phyloP scores from a whole-genome alignment of 1,140 invertebrate species.

The Hypsibius dujardini region DNA sequence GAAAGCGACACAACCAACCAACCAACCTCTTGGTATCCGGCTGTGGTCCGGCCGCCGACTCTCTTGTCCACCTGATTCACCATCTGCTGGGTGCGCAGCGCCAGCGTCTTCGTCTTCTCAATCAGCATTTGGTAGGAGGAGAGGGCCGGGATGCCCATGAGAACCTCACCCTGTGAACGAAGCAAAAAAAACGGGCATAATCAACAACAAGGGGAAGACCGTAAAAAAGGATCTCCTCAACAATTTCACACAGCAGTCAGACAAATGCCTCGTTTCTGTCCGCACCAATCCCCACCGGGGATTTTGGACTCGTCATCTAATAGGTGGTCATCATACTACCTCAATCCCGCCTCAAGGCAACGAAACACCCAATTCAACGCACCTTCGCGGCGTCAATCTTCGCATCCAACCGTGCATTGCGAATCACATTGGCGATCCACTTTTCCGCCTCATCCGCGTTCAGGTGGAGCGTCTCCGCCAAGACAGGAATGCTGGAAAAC shows the following conservation, averaged over 20 bases:
- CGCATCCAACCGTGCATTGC: constrained; percentile 88
- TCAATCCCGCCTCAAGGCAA: background rate
- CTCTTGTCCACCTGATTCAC: constrained; percentile 43
- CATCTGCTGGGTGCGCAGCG: constrained; percentile 51
- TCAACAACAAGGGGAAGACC: background rate
- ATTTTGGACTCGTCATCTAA: constrained; percentile 17
- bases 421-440: constrained; percentile 98
- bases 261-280: constrained; percentile 14
- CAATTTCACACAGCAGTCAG: background rate
- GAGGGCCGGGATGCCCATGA: constrained; percentile 92
- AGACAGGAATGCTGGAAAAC: too few species aligned
- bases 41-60: constrained; percentile 26
- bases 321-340: background rate
- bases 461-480: constrained; percentile 2
- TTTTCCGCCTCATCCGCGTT: constrained; percentile 33
- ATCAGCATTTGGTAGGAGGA: constrained; percentile 96
- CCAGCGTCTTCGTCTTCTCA: constrained; percentile 89
- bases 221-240: background rate
- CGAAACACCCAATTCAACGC: constrained; percentile 1
- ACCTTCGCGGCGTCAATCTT: constrained; percentile 71
- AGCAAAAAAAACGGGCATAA: constrained; percentile 17
- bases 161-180: constrained; percentile 60
- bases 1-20: too few species aligned
- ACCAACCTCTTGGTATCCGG: too few species aligned
- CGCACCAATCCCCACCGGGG: constrained; percentile 4